Evolutionary conservation across 37 sponge, comb jelly and placozoan species (phyloP).

Genomic region (Diacarnus erythraeanus): DNA sequence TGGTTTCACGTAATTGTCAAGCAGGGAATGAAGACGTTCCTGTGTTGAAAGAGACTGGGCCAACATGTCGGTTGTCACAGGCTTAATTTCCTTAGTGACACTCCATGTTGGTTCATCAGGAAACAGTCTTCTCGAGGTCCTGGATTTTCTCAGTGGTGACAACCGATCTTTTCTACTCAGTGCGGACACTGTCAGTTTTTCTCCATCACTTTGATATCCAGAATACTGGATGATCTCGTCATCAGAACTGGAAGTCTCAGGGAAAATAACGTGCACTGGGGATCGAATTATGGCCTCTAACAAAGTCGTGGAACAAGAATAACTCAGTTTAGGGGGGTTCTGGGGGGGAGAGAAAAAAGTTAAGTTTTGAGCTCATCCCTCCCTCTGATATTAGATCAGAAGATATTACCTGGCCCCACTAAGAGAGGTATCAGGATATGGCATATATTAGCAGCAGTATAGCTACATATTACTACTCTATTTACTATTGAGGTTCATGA

Average conservation of each 20-base stretch:
- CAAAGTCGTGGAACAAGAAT: constrained; percentile 41
- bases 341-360: constrained; percentile 1
- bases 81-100: neutral
- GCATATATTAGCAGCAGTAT: no score
- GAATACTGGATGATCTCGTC: neutral
- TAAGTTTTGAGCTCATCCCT: no score
- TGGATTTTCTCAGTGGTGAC: neutral
- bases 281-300: constrained; percentile 55
- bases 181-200: neutral
- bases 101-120: neutral
- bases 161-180: neutral
- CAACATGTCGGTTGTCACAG: no score
- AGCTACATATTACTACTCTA: no score
- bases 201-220: neutral
- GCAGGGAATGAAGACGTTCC: constrained; percentile 25
- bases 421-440: no score
- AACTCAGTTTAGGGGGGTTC: constrained; percentile 49
- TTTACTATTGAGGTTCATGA: no score
- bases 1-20: constrained; percentile 7
- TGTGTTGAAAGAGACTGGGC: neutral
- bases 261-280: constrained; percentile 43
- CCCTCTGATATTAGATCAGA: no score
- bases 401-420: no score
- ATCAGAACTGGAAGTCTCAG: neutral
- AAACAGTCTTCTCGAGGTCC: neutral